Percentiles rank a stretch among this genome's conserved stretches.
These are phyloP conservation scores for Scaptomyza parva DNA, from an alignment of 2,888 invertebrate species.

Conservation along the genomic window DNA sequence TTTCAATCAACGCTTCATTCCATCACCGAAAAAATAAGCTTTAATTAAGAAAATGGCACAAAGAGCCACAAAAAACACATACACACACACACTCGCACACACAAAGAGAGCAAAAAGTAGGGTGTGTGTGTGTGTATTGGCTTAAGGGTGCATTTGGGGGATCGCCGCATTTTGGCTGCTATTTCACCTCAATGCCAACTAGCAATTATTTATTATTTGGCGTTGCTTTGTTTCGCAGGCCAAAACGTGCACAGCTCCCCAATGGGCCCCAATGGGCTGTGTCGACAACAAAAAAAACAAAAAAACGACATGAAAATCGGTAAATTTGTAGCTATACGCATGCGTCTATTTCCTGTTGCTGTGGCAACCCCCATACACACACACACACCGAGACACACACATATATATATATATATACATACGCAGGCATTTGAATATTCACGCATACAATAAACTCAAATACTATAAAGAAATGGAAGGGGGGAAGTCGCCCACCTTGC, in stretches of 20 bases:
- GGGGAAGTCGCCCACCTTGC: conserved; percentile 43
- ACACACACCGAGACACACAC: conserved; percentile 37
- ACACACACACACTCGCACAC: not conserved
- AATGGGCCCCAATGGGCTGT: conserved; percentile 61
- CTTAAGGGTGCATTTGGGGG: conserved; percentile 35
- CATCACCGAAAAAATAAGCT: conserved; percentile 50
- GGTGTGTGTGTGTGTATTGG: conserved; percentile 1
- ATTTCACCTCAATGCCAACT: conserved; percentile 79
- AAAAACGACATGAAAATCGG: not conserved
- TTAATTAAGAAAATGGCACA: conserved; percentile 74
- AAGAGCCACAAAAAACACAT: conserved; percentile 10
- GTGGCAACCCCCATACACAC: conserved; percentile 78
- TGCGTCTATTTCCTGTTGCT: conserved; percentile 83
- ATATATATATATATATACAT: conserved; percentile 13
- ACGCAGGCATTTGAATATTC: conserved; percentile 75
- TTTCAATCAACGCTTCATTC: conserved; percentile 50
- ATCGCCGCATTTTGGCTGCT: conserved; percentile 43
- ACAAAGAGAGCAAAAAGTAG: not conserved
- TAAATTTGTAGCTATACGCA: conserved; percentile 65
- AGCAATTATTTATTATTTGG: conserved; percentile 80
- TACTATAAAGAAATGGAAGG: conserved; percentile 39
- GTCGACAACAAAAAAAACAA: conserved; percentile 9
- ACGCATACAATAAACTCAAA: conserved; percentile 79
- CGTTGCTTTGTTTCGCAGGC: conserved; percentile 77
- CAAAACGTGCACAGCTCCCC: conserved; percentile 65